These are phyloP conservation scores for Phyllopteryx taeniolatus DNA, from an alignment of 2,113 vertebrate species.

Conservation along the genomic window DNA sequence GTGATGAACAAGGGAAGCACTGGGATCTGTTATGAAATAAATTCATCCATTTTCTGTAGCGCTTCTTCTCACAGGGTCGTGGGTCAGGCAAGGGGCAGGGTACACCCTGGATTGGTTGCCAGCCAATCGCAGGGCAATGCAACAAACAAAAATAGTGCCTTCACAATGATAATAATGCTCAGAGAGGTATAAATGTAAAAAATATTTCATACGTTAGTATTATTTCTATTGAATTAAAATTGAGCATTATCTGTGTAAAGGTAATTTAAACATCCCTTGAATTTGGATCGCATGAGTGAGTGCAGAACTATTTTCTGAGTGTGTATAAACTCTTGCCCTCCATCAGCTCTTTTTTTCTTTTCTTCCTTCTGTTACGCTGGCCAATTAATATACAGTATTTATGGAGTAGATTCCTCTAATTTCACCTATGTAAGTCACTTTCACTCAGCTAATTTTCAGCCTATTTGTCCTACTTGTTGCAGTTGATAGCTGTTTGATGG, in stretches of 20 bases:
- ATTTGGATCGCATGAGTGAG: not conserved
- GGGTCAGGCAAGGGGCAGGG: not conserved
- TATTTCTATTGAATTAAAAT: no score
- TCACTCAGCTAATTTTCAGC: not conserved
- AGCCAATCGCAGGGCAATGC: not conserved
- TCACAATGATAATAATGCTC: no score
- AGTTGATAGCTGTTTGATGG: constrained; percentile 2
- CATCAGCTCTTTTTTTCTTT: not conserved
- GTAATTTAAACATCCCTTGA: no score
- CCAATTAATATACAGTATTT: not conserved
- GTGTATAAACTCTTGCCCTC: not conserved
- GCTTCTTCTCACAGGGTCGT: not conserved
- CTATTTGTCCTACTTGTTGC: not conserved
- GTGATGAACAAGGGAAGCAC: constrained; percentile 21
- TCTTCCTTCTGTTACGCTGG: not conserved
- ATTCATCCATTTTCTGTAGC: not conserved
- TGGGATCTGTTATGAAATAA: not conserved
- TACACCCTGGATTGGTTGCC: not conserved
- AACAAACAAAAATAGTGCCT: no score
- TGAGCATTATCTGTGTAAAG: no score
- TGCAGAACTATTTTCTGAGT: not conserved
- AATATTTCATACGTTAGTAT: no score
- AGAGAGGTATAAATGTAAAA: no score
- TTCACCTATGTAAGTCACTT: not conserved
- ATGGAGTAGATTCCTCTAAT: not conserved